Evolutionary conservation across 2,113 vertebrate genomes (phyloP).

Genomic region (Brienomyrus brachyistius): DNA sequence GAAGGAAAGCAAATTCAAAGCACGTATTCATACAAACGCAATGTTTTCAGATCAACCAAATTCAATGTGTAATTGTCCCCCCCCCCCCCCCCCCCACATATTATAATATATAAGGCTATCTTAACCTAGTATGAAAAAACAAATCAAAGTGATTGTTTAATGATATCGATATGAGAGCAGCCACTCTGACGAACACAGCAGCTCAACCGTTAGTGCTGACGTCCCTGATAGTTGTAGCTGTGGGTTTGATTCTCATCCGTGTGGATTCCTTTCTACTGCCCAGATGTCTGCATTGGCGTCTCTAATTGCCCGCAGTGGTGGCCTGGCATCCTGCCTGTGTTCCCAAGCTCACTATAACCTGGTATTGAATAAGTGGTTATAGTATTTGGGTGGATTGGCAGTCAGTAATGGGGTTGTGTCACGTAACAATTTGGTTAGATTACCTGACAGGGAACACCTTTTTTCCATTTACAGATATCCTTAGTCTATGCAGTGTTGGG

Average conservation of each 20-base stretch:
- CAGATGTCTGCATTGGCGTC: background rate
- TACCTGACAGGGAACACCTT: background rate
- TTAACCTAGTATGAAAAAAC: background rate
- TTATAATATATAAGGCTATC: background rate
- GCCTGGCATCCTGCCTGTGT: background rate
- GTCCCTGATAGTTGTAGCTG: background rate
- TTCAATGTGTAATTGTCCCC: too few species aligned
- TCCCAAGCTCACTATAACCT: background rate
- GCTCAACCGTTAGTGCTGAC: background rate
- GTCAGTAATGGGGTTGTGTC: background rate
- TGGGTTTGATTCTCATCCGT: background rate
- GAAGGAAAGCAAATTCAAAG: background rate
- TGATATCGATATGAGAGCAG: background rate
- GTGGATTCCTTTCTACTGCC: background rate
- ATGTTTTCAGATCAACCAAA: background rate
- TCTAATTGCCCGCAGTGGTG: background rate
- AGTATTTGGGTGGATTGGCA: background rate
- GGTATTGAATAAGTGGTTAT: background rate
- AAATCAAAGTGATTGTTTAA: background rate
- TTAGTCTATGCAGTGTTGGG: background rate
- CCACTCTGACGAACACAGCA: background rate
- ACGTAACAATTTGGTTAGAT: background rate
- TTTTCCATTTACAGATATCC: background rate
- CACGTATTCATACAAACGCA: background rate
- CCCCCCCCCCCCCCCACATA: background rate